These are phyloP conservation scores for Phymanthus crucifer DNA, from an alignment of 92 coral and sea anemone species.

Conservation along the genomic window DNA sequence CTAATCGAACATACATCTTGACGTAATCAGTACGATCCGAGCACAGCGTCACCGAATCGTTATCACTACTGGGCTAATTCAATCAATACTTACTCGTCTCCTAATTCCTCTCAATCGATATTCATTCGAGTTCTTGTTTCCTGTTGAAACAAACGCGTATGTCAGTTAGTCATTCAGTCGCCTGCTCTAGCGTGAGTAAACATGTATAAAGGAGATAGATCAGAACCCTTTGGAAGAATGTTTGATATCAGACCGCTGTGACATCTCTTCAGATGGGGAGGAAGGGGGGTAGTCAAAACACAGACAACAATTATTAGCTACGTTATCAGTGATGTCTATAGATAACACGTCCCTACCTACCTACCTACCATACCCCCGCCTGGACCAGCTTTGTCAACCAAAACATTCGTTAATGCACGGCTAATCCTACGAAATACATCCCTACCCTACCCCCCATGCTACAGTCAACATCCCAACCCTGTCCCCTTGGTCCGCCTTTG, in stretches of 20 bases:
- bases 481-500: too few species aligned
- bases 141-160: not conserved
- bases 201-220: not conserved
- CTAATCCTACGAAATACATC: too few species aligned
- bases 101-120: not conserved
- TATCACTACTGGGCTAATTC: too few species aligned
- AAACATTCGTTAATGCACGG: not conserved
- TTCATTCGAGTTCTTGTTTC: not conserved
- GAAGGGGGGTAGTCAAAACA: not conserved
- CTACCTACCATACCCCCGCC: not conserved
- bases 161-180: not conserved
- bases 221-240: not conserved
- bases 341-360: too few species aligned
- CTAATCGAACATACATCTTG: too few species aligned
- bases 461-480: too few species aligned
- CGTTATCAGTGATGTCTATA: not conserved
- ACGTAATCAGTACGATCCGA: too few species aligned
- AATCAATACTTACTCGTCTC: not conserved
- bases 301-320: too few species aligned
- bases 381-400: too few species aligned
- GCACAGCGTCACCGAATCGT: too few species aligned
- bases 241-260: not conserved
- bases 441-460: not conserved
- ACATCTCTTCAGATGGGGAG: not conserved
- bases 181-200: not conserved